These are phyloP conservation scores for Gallirallus australis DNA, from an alignment of 2,797 vertebrate species.

Conservation along the genomic window DNA sequence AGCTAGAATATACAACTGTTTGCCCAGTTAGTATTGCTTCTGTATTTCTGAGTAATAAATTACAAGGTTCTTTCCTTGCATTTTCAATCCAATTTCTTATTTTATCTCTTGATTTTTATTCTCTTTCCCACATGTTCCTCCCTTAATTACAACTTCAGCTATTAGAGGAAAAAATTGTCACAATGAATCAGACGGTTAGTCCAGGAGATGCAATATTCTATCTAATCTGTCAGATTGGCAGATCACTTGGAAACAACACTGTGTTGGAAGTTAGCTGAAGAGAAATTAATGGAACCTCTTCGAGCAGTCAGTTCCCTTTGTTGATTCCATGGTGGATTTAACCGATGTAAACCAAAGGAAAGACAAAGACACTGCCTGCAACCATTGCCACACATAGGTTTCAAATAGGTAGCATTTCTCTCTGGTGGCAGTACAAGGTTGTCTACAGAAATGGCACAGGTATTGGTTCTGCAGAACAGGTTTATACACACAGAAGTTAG, in stretches of 20 bases:
- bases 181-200: conserved; percentile 34
- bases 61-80: background rate
- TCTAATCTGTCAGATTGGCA: conserved; percentile 21
- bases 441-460: background rate
- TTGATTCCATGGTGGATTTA: background rate
- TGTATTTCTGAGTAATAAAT: conserved; percentile 18
- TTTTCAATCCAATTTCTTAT: conserved; percentile 28
- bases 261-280: background rate
- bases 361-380: background rate
- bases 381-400: background rate
- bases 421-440: background rate
- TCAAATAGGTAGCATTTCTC: background rate
- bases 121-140: conserved; percentile 33
- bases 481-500: background rate
- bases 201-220: background rate
- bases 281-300: background rate
- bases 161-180: conserved; percentile 13
- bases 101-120: conserved; percentile 46
- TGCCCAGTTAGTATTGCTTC: background rate
- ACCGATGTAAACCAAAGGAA: background rate
- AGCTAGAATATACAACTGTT: background rate
- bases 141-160: conserved; percentile 46
- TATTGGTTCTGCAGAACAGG: background rate
- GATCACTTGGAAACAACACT: background rate
- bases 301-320: background rate